A percentile compares a stretch with the other conserved stretches of the same genome.
phyloP scores from a whole-genome alignment of 2,888 invertebrate species.

The Lacanobia wlatinum region DNA sequence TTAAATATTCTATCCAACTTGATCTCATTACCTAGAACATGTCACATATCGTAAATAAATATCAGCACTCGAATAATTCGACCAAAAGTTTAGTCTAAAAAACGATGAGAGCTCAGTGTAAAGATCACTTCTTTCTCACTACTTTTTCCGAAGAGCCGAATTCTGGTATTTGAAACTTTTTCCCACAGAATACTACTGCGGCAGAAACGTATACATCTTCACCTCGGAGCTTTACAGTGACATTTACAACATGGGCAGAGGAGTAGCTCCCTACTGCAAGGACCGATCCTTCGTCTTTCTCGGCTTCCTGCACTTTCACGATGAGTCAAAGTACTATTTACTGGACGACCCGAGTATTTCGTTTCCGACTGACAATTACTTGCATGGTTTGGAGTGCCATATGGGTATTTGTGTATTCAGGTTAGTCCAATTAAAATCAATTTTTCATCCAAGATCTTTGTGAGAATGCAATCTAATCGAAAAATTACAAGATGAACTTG shows the following conservation, averaged over 20 bases:
- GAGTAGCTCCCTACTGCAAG: constrained; percentile 84
- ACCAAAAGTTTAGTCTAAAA: neutral
- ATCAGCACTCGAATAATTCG: neutral
- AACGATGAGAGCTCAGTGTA: no score
- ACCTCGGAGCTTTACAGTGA: constrained; percentile 86
- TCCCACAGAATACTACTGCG: constrained; percentile 85
- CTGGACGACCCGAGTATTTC: constrained; percentile 85
- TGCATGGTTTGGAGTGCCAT: constrained; percentile 87
- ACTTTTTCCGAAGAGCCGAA: neutral
- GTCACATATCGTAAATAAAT: neutral
- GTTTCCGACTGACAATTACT: constrained; percentile 85
- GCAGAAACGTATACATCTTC: constrained; percentile 87
- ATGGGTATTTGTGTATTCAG: constrained; percentile 84
- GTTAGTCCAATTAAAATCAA: constrained; percentile 66
- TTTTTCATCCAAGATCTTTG: no score
- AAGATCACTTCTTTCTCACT: no score
- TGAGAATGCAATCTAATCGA: neutral
- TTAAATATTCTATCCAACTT: neutral
- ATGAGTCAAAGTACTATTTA: constrained; percentile 85
- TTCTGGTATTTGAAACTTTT: neutral
- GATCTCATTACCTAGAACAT: no score
- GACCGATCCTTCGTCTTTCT: constrained; percentile 85
- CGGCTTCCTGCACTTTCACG: constrained; percentile 85
- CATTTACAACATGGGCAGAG: constrained; percentile 85
- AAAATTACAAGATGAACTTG: neutral